Conservation (phyloP, 92 coral and sea anemone genomes). For the Actinostola sp. region DNA sequence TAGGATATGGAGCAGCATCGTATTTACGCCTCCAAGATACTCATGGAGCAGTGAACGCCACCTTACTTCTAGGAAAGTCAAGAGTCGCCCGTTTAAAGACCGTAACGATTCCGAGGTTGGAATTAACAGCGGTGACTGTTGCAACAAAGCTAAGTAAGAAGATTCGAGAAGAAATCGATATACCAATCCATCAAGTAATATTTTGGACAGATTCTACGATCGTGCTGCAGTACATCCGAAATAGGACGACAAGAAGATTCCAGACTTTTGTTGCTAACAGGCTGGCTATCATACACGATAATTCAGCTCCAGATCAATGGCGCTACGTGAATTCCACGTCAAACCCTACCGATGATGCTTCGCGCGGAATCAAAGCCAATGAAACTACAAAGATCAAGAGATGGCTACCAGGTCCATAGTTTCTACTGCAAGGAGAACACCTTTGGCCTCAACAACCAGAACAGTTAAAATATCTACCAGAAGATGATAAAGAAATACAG, state of each 20-base stretch:
- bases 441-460: neutral
- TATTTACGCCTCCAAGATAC: slow-evolving; percentile 33
- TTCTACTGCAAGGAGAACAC: neutral
- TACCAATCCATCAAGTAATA: neutral
- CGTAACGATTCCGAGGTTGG: neutral
- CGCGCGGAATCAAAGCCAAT: neutral
- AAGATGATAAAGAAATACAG: slow-evolving; percentile 3
- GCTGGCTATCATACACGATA: neutral
- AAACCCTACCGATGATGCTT: neutral
- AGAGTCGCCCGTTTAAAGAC: neutral
- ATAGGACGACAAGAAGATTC: neutral
- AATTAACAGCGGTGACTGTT: neutral
- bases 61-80: neutral
- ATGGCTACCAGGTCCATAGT: slow-evolving; percentile 27
- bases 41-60: neutral
- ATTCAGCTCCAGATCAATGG: neutral
- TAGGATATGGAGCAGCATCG: slow-evolving; percentile 43
- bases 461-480: neutral
- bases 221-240: slow-evolving; percentile 1
- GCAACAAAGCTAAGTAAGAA: neutral
- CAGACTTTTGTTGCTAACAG: slow-evolving; percentile 5
- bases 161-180: neutral
- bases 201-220: slow-evolving; percentile 12
- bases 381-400: no score
- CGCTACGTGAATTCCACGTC: neutral